These are phyloP conservation scores for Heliangelus exortis DNA, from an alignment of 2,797 vertebrate species.

Conservation along the genomic window DNA sequence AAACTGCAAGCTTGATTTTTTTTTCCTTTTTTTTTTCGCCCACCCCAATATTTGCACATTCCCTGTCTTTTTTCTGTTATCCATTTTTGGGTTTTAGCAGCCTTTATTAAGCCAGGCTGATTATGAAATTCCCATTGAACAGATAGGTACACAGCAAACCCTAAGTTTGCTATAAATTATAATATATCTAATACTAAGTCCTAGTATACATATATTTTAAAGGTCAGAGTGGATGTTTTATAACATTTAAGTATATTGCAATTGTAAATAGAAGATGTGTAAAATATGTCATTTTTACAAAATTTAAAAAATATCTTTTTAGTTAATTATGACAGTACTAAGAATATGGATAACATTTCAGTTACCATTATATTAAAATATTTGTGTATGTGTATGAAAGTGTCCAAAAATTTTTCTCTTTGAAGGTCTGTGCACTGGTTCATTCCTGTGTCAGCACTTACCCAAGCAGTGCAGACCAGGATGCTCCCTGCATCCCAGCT, in stretches of 20 bases:
- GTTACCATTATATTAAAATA: slow-evolving; percentile 87
- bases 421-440: slow-evolving; percentile 38
- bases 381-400: slow-evolving; percentile 83
- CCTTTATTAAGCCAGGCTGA: slow-evolving; percentile 79
- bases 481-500: not conserved
- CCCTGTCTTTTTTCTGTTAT: slow-evolving; percentile 22
- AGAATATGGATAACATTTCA: slow-evolving; percentile 94
- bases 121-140: slow-evolving; percentile 79
- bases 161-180: slow-evolving; percentile 73
- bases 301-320: slow-evolving; percentile 87
- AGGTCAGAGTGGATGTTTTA: slow-evolving; percentile 89
- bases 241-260: slow-evolving; percentile 95
- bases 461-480: not conserved
- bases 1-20: slow-evolving; percentile 66
- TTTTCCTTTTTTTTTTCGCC: slow-evolving; percentile 60
- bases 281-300: slow-evolving; percentile 86
- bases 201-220: slow-evolving; percentile 86
- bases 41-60: slow-evolving; percentile 77
- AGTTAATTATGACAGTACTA: slow-evolving; percentile 86
- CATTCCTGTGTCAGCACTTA: slow-evolving; percentile 4
- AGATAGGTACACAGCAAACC: slow-evolving; percentile 82
- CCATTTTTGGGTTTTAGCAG: slow-evolving; percentile 67
- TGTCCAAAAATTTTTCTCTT: slow-evolving; percentile 67
- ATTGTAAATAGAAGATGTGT: slow-evolving; percentile 99
- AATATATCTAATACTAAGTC: slow-evolving; percentile 75